These are phyloP conservation scores for Geodia barretti DNA, from an alignment of 37 sponge, comb jelly and placozoan species.

Conservation along the genomic window DNA sequence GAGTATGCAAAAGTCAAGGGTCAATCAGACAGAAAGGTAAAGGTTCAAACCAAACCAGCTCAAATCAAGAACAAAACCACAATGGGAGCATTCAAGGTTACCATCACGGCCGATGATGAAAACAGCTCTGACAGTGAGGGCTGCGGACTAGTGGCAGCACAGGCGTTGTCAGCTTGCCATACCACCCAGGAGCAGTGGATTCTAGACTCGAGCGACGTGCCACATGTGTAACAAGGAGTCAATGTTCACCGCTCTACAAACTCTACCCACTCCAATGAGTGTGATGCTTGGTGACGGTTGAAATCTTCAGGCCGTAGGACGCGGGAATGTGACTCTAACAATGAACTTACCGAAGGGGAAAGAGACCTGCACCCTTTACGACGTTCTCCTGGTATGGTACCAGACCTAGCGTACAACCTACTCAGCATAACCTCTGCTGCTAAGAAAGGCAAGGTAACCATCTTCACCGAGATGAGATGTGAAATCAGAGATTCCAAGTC, in stretches of 20 bases:
- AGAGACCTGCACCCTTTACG: too few relatives aligned
- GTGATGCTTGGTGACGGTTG: too few relatives aligned
- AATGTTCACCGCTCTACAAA: background rate
- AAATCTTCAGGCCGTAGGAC: background rate
- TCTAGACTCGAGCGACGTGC: conserved; percentile 59
- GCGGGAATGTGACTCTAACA: background rate
- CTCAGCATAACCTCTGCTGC: conserved; percentile 54
- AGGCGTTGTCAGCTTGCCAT: conserved; percentile 5
- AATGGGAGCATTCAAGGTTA: conserved; percentile 46
- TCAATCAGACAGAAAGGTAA: too few relatives aligned
- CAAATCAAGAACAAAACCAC: conserved; percentile 34
- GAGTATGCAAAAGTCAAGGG: too few relatives aligned
- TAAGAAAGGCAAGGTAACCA: conserved; percentile 39
- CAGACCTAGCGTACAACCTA: too few relatives aligned
- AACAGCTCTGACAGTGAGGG: conserved; percentile 20
- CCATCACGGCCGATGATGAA: conserved; percentile 38
- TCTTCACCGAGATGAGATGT: conserved; percentile 29
- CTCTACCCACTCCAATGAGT: background rate
- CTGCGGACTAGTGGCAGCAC: conserved; percentile 22
- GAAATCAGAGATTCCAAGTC: conserved; percentile 18
- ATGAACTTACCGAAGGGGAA: conserved; percentile 2
- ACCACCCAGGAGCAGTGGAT: conserved; percentile 32
- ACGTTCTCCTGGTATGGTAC: too few relatives aligned
- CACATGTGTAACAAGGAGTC: conserved; percentile 32
- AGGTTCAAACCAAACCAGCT: conserved; percentile 1